phyloP scores from a whole-genome alignment of 2,797 vertebrate genomes.

The Chelidonichthys spinosus region DNA sequence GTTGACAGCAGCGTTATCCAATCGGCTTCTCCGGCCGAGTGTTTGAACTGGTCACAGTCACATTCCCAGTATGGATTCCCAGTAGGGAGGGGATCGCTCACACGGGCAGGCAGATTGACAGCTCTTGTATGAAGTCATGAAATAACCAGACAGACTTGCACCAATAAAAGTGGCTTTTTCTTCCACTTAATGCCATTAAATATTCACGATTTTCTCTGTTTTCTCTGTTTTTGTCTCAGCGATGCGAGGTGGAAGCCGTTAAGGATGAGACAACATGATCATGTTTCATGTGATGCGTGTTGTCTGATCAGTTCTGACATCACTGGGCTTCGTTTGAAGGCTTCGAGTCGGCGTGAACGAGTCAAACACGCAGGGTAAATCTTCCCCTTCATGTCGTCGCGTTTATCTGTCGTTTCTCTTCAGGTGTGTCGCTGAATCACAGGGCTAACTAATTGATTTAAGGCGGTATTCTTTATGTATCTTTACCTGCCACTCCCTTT shows the following conservation, averaged over 20 bases:
- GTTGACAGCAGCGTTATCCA: conserved; percentile 47
- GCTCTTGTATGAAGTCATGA: neutral
- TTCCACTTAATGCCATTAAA: no score
- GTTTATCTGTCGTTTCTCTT: neutral
- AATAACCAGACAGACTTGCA: neutral
- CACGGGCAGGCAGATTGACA: neutral
- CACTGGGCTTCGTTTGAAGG: neutral
- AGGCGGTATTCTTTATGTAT: neutral
- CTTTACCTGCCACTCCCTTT: neutral
- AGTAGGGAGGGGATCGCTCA: no score
- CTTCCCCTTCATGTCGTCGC: neutral
- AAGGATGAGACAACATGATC: no score
- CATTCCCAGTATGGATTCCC: neutral
- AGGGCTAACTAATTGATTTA: conserved; percentile 37
- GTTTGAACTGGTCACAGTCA: conserved; percentile 19
- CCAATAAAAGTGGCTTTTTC: neutral
- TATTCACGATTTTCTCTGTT: neutral
- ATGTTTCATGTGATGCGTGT: no score
- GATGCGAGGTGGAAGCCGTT: no score
- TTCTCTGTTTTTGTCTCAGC: no score
- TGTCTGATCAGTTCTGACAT: neutral
- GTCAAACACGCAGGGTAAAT: neutral
- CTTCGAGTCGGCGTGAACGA: neutral
- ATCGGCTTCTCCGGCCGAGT: conserved; percentile 29
- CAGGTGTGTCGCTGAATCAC: neutral